Evolutionary conservation across 2,797 vertebrate genomes (phyloP), one percentile per base, ranked within the genome.

Genomic region (Nyctibius grandis): DNA sequence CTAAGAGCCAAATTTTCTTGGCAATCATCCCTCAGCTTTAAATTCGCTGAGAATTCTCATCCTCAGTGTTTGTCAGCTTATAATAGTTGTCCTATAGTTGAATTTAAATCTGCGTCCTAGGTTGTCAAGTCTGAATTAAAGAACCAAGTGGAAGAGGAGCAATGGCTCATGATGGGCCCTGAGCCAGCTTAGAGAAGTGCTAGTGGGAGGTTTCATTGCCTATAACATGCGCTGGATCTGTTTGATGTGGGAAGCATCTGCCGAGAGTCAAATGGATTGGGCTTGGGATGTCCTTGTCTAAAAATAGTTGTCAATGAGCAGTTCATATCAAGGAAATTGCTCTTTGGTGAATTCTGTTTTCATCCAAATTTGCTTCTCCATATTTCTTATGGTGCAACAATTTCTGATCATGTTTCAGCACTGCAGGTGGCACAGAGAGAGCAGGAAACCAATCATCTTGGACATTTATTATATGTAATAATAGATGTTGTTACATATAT

Each of bases 1-100:
- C 16, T 0, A 38, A 95, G 80, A 96, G 94, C 93, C 95, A 97
- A 87, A 82, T 96, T 87, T 95, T 94, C 70, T 93, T 97, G 94
- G 96, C 94, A 93, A 88, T 76, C 80, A 82, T 87, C 77, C 83
- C 59, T 89, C 86, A 76, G 92, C 74, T 96, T 96, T 95, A 96
- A 93, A 95, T 85, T 96, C 6, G 0, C 77, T 63, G 77, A 88
- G 85, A 95, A 91, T 90, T 94, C 90, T 96, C 83, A 94, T 92
- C 77, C 83, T 91, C 67, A 79, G 92, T 29, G 9, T 90, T 95
- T 48, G 12, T 61, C 2, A 1, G 90, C 80, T 95, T 97, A 96
- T 92, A 97, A 93, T 92, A 95, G 88, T 91, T 91, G 63, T 95
- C 77, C 74, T 97, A 83, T 86, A 88, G 80, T 5, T 93, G 83